These are phyloP conservation scores for Hydractinia echinata DNA, from an alignment of 30 jellyfish, hydroid and myxozoan genomes.

Conservation along the genomic window DNA sequence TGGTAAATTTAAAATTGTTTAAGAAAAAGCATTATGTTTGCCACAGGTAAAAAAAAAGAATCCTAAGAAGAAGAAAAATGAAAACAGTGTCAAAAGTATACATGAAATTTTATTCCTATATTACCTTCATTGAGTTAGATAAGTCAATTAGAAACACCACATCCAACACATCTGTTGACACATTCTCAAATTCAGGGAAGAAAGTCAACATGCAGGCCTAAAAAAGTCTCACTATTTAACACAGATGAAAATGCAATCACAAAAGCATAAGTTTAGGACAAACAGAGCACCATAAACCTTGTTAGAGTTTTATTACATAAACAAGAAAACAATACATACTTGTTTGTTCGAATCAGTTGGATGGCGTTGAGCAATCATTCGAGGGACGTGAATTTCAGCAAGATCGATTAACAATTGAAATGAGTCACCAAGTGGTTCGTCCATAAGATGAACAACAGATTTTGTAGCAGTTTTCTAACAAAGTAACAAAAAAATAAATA, in stretches of 20 bases:
- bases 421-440: slow-evolving; percentile 48
- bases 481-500: background rate
- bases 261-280: background rate
- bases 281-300: no score
- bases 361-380: slow-evolving; percentile 69
- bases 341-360: slow-evolving; percentile 64
- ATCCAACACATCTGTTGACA: slow-evolving; percentile 23
- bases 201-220: slow-evolving; percentile 86
- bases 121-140: slow-evolving; percentile 66
- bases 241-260: background rate
- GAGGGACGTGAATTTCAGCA: slow-evolving; percentile 88
- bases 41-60: no score
- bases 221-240: background rate
- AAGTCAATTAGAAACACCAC: slow-evolving; percentile 49
- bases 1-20: no score
- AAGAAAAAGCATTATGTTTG: no score
- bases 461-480: slow-evolving; percentile 74
- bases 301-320: no score
- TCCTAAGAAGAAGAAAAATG: no score
- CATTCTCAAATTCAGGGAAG: slow-evolving; percentile 66
- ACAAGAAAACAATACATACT: background rate
- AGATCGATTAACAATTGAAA: slow-evolving; percentile 62
- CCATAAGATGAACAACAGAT: slow-evolving; percentile 51
- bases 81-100: no score
- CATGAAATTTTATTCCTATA: no score